Percentiles rank a stretch among this genome's conserved stretches.
Conservation (phyloP, 2,113 vertebrate species). For the Onychostoma macrolepis region DNA sequence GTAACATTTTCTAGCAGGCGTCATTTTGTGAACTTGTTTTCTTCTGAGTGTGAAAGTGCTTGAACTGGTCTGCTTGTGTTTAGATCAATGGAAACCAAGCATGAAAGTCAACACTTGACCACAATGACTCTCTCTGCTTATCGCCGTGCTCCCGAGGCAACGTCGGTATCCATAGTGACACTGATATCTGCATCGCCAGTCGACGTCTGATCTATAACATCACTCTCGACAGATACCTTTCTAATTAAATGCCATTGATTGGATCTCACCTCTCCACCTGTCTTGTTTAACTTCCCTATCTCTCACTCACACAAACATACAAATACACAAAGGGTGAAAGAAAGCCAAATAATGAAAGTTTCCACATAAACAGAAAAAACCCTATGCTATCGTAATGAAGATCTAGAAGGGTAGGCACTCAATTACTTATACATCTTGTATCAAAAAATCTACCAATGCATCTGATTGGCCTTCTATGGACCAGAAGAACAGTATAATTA, state of each 20-base stretch:
- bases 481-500: conserved; percentile 3
- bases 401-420: conserved; percentile 2
- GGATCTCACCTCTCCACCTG: conserved; percentile 13
- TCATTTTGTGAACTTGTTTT: conserved; percentile 9
- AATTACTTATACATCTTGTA: conserved; percentile 1
- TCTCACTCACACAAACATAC: conserved; percentile 17
- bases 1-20: neutral
- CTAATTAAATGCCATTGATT: conserved; percentile 71
- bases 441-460: neutral
- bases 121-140: conserved; percentile 45
- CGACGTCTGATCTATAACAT: conserved; percentile 59
- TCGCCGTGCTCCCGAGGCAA: conserved; percentile 39
- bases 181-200: conserved; percentile 30
- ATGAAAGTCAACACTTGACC: conserved; percentile 44
- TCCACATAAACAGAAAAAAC: neutral
- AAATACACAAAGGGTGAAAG: neutral
- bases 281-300: conserved; percentile 4
- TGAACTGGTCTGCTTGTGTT: conserved; percentile 12
- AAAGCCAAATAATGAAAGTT: conserved; percentile 8
- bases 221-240: conserved; percentile 62
- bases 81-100: conserved; percentile 26
- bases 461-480: neutral
- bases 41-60: conserved; percentile 21
- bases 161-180: conserved; percentile 41
- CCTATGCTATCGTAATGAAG: conserved; percentile 10